phyloP scores from a whole-genome alignment of 2,113 vertebrate species.

The Epinephelus lanceolatus region DNA sequence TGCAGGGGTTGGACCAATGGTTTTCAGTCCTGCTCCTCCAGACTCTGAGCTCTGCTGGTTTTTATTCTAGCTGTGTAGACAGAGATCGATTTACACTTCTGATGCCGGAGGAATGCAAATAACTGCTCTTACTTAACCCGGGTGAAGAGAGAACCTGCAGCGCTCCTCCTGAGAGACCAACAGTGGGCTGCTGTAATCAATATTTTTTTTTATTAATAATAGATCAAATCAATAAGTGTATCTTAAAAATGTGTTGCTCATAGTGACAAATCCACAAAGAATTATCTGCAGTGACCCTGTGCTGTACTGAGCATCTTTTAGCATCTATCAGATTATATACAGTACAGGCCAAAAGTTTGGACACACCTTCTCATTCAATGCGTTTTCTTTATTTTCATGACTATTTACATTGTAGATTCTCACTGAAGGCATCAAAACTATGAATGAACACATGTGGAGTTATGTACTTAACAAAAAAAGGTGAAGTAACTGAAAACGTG shows the following conservation, averaged over 20 bases:
- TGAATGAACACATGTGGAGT: too few relatives aligned
- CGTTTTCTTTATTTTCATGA: too few relatives aligned
- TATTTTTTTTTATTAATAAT: not conserved
- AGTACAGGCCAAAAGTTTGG: too few relatives aligned
- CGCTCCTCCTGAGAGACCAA: not conserved
- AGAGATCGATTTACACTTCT: conserved; percentile 25
- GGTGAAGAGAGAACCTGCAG: conserved; percentile 1
- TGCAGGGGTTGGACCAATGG: not conserved
- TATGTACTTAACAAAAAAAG: too few relatives aligned
- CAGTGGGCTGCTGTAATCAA: not conserved
- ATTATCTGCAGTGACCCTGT: not conserved
- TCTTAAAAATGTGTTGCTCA: not conserved
- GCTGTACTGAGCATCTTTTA: not conserved
- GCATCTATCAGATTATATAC: not conserved
- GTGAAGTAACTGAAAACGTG: too few relatives aligned
- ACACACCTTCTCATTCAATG: too few relatives aligned
- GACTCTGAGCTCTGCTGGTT: conserved; percentile 9
- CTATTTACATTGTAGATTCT: too few relatives aligned
- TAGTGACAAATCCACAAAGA: not conserved
- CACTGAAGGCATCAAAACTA: too few relatives aligned
- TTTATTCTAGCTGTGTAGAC: conserved; percentile 24
- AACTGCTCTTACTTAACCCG: conserved; percentile 12
- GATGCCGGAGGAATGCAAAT: conserved; percentile 43
- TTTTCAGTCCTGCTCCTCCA: not conserved
- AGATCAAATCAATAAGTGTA: not conserved